Base-by-base conservation (phyloP, 2,113 vertebrate genomes). In the Equus quagga region DNA sequence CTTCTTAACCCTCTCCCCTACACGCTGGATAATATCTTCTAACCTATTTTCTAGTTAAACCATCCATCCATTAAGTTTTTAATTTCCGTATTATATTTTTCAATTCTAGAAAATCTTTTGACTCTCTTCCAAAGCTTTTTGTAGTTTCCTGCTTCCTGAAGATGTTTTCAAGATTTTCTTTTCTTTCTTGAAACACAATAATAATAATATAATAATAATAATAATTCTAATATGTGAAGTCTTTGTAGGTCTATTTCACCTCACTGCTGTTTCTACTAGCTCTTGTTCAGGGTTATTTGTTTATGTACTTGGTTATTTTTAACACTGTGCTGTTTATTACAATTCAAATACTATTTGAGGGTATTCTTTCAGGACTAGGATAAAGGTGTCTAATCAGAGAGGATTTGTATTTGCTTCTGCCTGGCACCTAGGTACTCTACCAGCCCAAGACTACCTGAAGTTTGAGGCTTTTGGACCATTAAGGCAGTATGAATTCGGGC, bases 61-160 rank as follows among this genome's bases (percentile, higher is more conserved):
- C 14, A 83, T 3, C 18, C 36, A 85, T 17, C 28, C 24, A 51
- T 60, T 51, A 93, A 79, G 44, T 46, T 90, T 96, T 78, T 72
- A 64, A 76, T 60, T 82, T 96, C 21, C 8, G 10, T 44, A 88
- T 82, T 67, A 73, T 87, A 62, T 72, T 93, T 96, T 94, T 70
- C 51, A 78, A 79, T 89, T 89, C 56, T 90, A 90, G 19, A 93
- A 79, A 51, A 33, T 75, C 41, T 82, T 92, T 51, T 92, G 31
- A 41, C 19, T 46, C 24, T 31, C 75, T 86, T 58, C 54, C 58
- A 83, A 70, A 93, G 33, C 26, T 88, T 64, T 87, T 18, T 58
- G 41, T 69, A 76, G 49, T 76, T 82, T 58, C 60, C 78, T 96
- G 60, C 60, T 95, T 83, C 28, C 49, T 90, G 28, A 8, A 51